Conservation (phyloP, 2,113 vertebrate genomes). For the Phoxinus phoxinus region DNA sequence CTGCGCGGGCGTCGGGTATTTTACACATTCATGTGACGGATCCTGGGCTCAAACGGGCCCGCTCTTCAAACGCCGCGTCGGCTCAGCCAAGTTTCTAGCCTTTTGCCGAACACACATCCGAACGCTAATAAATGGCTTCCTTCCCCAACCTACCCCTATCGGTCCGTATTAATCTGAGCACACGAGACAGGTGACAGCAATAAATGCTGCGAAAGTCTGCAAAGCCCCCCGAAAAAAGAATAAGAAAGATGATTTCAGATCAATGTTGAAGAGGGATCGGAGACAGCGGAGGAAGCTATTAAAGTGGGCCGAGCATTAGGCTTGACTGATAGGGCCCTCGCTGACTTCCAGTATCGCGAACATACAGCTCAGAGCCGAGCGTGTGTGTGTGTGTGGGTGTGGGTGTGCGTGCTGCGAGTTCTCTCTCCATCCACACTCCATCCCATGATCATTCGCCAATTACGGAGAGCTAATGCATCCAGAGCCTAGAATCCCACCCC, state of each 20-base stretch:
- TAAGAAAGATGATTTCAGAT: slow-evolving; percentile 54
- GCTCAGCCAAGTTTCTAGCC: slow-evolving; percentile 47
- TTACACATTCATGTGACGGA: slow-evolving; percentile 59
- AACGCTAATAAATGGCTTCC: slow-evolving; percentile 47
- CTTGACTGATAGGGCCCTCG: slow-evolving; percentile 57
- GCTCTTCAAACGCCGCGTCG: slow-evolving; percentile 38
- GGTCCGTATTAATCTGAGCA: slow-evolving; percentile 44
- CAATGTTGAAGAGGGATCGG: slow-evolving; percentile 50
- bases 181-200: slow-evolving; percentile 50
- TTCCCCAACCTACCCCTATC: slow-evolving; percentile 35
- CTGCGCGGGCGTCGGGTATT: slow-evolving; percentile 65
- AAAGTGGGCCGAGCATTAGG: slow-evolving; percentile 54
- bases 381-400: slow-evolving; percentile 32
- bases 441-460: slow-evolving; percentile 67
- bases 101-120: slow-evolving; percentile 48
- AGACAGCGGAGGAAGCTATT: slow-evolving; percentile 59
- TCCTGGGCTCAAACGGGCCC: slow-evolving; percentile 54
- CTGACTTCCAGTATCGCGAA: slow-evolving; percentile 54
- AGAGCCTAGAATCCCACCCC: slow-evolving; percentile 63
- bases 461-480: slow-evolving; percentile 66
- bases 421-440: slow-evolving; percentile 60
- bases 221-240: slow-evolving; percentile 35
- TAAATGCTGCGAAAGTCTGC: slow-evolving; percentile 45
- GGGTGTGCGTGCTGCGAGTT: slow-evolving; percentile 42
- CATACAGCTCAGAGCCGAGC: slow-evolving; percentile 31